Conservation (phyloP, 2,888 invertebrate species). For the Tenthredo livida region DNA sequence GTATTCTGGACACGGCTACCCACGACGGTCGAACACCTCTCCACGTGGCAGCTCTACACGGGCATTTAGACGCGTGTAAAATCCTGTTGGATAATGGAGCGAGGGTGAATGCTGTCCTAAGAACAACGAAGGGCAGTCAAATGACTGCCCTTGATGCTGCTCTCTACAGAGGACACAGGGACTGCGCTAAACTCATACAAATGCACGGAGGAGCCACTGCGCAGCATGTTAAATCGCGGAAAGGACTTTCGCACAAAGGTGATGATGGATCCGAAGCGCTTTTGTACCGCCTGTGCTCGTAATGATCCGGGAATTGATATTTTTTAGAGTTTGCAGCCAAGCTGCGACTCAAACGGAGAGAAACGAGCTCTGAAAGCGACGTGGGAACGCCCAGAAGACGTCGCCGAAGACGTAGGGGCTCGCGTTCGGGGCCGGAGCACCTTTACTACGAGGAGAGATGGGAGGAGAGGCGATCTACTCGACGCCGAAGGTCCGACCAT, state of each 20-base stretch:
- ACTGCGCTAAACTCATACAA: conserved; percentile 95
- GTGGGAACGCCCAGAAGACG: conserved; percentile 60
- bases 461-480: conserved; percentile 70
- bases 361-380: conserved; percentile 70
- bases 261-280: not conserved
- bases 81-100: conserved; percentile 91
- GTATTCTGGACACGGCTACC: conserved; percentile 92
- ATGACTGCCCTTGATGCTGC: conserved; percentile 96
- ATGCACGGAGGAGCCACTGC: conserved; percentile 94
- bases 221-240: conserved; percentile 69
- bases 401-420: conserved; percentile 59
- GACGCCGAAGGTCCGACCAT: conserved; percentile 68
- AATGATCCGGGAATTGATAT: not conserved
- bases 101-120: conserved; percentile 90
- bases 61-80: conserved; percentile 96
- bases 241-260: conserved; percentile 70
- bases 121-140: conserved; percentile 90
- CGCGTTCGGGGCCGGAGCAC: conserved; percentile 64
- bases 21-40: conserved; percentile 95
- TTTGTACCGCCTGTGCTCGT: not conserved
- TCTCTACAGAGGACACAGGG: conserved; percentile 90
- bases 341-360: conserved; percentile 71
- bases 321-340: conserved; percentile 71
- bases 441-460: conserved; percentile 73
- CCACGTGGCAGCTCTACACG: conserved; percentile 96